Evolutionary conservation across 2,797 vertebrate species (phyloP).

Genomic region (Cynodonichthys magdalenae): DNA sequence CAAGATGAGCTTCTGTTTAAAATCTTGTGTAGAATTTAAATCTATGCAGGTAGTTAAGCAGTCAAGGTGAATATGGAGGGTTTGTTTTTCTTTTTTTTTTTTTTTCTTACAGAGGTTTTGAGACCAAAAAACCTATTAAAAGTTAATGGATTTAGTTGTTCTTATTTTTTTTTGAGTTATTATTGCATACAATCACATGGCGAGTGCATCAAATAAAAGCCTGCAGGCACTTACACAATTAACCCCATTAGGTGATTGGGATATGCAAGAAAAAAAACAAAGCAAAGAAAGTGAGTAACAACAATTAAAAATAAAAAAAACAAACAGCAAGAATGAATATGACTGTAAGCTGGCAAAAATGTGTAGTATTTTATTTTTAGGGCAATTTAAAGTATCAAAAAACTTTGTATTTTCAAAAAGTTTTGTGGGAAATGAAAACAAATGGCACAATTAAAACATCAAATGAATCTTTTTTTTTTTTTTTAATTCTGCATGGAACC

Average conservation of each 20-base stretch:
- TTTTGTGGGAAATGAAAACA: neutral
- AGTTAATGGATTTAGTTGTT: neutral
- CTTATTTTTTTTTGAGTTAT: neutral
- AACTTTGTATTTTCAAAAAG: neutral
- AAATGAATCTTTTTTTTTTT: too few relatives aligned
- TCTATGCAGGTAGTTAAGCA: slow-evolving; percentile 1
- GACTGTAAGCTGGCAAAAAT: neutral
- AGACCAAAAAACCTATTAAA: neutral
- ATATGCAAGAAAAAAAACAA: neutral
- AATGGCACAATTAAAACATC: neutral
- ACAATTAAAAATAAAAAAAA: neutral
- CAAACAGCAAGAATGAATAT: neutral
- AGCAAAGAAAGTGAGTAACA: neutral
- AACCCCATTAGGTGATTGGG: neutral
- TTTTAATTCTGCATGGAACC: slow-evolving; percentile 24
- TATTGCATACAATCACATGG: neutral
- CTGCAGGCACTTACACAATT: neutral
- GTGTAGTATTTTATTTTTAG: neutral
- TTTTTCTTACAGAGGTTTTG: slow-evolving; percentile 14
- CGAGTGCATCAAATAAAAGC: neutral
- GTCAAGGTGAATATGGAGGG: neutral
- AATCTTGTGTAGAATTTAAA: slow-evolving; percentile 1
- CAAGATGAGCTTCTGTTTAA: neutral
- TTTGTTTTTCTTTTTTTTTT: slow-evolving; percentile 3
- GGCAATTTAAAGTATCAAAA: neutral